Evolutionary conservation across 2,113 vertebrate species (phyloP), one percentile per base, ranked within the genome.

Genomic region (Coregonus clupeaformis): DNA sequence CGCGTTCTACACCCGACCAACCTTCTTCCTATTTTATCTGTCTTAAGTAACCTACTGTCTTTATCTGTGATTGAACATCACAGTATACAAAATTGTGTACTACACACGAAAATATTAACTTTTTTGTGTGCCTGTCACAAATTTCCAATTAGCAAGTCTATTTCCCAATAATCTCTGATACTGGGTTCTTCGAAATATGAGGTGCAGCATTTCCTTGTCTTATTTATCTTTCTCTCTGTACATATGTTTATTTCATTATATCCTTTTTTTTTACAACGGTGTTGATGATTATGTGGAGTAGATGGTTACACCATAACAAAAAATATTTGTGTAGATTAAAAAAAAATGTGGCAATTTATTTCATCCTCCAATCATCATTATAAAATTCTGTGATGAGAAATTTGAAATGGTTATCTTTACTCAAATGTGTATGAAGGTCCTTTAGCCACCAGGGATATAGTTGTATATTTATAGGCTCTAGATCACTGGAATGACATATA

Each of bases 391-490:
- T 89, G 84, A 84, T 86, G 83, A 90, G 82, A 88, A 83, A 70
- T 87, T 69, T 88, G 80, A 82, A 88, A 82, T 84, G 81, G 78
- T 89, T 87, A 88, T 89, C 87, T 90, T 90, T 85, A 89, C 84
- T 85, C 74, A 81, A 84, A 89, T 91, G 89, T 93, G 88, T 91
- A 80, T 80, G 85, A 81, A 85, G 90, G 86, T 91, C 84, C 78
- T 87, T 90, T 87, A 91, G 86, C 86, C 86, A 86, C 86, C 88
- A 85, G 83, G 88, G 86, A 87, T 90, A 76, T 90, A 92, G 85
- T 88, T 93, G 92, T 93, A 91, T 84, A 92, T 92, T 88, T 87
- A 90, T 89, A 90, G 88, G 81, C 83, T 90, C 83, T 92, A 92
- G 89, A 89, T 91, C 89, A 91, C 87, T 88, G 89, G 91, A 92